phyloP scores from a whole-genome alignment of 2,113 vertebrate genomes.

The Heterotilapia buettikoferi region DNA sequence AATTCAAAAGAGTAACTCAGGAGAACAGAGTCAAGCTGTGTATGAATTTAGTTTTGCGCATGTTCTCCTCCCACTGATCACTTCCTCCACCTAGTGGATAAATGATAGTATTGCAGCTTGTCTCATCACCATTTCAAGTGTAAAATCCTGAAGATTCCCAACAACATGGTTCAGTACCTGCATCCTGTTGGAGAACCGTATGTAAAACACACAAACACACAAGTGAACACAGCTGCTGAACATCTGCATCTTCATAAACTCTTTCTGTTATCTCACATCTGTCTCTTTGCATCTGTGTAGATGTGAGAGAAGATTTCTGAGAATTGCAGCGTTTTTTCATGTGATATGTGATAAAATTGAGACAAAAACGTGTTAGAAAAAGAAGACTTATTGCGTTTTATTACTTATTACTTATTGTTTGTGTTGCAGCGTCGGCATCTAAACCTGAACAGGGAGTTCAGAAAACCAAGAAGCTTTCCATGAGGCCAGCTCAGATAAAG shows the following conservation, averaged over 20 bases:
- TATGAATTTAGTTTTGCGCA: neutral
- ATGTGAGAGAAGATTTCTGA: neutral
- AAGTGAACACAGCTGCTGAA: neutral
- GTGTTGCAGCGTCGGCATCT: neutral
- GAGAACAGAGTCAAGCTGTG: neutral
- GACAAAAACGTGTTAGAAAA: neutral
- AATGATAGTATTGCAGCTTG: neutral
- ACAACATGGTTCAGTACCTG: neutral
- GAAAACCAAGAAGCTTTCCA: neutral
- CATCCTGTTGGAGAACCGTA: neutral
- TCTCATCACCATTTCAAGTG: neutral
- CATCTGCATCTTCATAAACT: neutral
- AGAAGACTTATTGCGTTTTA: neutral
- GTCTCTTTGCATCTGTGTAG: neutral
- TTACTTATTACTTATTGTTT: neutral
- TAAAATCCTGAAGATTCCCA: neutral
- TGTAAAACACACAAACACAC: neutral
- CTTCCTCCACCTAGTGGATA: neutral
- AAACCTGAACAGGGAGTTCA: neutral
- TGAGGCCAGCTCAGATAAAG: neutral
- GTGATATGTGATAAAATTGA: neutral
- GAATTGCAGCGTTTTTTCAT: neutral
- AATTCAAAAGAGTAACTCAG: neutral
- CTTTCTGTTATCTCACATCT: neutral
- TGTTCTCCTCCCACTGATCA: neutral